A percentile compares a stretch with the other conserved stretches of the same genome.
phyloP scores from a whole-genome alignment of 2,888 invertebrate genomes.

The Agrotis segetum region DNA sequence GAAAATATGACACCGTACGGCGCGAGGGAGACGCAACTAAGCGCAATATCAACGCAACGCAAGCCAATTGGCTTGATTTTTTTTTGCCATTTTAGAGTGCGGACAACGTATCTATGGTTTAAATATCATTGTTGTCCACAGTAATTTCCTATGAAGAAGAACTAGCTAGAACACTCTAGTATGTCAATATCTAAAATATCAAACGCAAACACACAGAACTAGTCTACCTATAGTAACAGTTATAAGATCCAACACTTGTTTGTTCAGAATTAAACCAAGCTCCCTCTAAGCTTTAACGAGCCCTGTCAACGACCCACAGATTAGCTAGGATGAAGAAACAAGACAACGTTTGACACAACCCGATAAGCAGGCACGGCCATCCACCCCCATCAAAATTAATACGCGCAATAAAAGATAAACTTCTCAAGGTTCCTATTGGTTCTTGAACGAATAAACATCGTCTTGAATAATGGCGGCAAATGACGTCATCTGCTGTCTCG shows the following conservation, averaged over 20 bases:
- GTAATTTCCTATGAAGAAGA: too few species aligned
- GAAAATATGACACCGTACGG: too few species aligned
- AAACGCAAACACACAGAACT: background rate
- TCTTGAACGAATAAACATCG: constrained; percentile 58
- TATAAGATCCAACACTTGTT: constrained; percentile 1
- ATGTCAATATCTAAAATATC: background rate
- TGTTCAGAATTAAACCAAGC: background rate
- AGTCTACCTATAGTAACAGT: background rate
- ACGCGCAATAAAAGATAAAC: constrained; percentile 59
- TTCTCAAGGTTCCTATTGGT: constrained; percentile 56
- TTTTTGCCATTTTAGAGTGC: too few species aligned
- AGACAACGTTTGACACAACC: constrained; percentile 36
- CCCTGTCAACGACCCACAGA: constrained; percentile 21
- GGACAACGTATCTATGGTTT: too few species aligned
- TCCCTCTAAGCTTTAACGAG: constrained; percentile 20
- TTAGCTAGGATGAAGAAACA: constrained; percentile 34
- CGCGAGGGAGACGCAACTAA: too few species aligned
- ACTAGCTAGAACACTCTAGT: too few species aligned
- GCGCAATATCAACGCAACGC: too few species aligned
- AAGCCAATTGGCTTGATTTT: too few species aligned
- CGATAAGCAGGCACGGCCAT: constrained; percentile 49
- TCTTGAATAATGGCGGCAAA: constrained; percentile 54
- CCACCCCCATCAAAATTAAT: constrained; percentile 61
- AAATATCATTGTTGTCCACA: too few species aligned
- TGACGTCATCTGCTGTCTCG: constrained; percentile 59